Evolutionary conservation across 2,888 invertebrate species (phyloP).

Genomic region (Rhimphoctona megacephalus): DNA sequence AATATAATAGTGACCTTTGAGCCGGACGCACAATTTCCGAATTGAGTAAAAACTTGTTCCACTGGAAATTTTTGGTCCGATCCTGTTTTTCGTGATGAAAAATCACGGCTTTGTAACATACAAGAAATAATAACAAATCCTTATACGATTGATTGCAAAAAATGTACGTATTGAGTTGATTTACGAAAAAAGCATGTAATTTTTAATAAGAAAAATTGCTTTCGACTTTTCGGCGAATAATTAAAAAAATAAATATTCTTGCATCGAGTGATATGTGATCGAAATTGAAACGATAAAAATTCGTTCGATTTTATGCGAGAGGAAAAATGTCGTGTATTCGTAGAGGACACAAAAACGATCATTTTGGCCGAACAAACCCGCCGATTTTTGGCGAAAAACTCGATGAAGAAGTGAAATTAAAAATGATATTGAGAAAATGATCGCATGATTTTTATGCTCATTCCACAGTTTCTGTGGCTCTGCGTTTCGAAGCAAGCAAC

Average conservation of each 20-base stretch:
- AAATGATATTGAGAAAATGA: not conserved
- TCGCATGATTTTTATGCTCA: not conserved
- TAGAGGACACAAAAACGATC: not conserved
- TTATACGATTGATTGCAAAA: not conserved
- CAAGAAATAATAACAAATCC: not conserved
- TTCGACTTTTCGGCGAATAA: not conserved
- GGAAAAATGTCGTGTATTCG: not conserved
- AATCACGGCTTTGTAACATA: not conserved
- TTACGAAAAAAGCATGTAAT: not conserved
- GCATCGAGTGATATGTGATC: not conserved
- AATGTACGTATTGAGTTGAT: not conserved
- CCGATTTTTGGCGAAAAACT: not conserved
- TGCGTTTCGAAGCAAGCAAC: conserved; percentile 78
- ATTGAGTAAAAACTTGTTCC: not conserved
- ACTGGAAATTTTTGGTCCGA: not conserved
- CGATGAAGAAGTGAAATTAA: not conserved
- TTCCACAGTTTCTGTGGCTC: conserved; percentile 63
- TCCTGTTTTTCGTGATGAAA: not conserved
- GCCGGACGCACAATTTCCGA: not conserved
- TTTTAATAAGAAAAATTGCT: not conserved
- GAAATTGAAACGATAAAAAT: not conserved
- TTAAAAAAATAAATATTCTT: not conserved
- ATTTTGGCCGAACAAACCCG: not conserved
- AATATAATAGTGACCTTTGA: not conserved
- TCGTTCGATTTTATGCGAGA: not conserved